phyloP scores from a whole-genome alignment of 23 tunicate species.

The Styela clava region DNA sequence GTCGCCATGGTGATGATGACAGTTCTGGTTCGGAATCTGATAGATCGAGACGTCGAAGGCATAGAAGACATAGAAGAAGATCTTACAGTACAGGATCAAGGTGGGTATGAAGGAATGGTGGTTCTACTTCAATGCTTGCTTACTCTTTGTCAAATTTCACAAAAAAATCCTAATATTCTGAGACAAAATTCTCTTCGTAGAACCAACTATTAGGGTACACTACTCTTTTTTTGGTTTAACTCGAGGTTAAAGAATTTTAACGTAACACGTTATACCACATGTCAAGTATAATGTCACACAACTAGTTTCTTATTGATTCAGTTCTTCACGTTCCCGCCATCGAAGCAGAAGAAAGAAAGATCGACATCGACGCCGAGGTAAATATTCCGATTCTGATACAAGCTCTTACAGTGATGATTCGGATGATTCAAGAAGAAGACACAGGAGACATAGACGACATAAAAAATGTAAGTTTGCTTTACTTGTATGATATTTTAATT shows the following conservation, averaged over 20 bases:
- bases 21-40: conserved; percentile 36
- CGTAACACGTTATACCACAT: no score
- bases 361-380: conserved; percentile 6
- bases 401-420: conserved; percentile 34
- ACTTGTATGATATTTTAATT: not conserved
- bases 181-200: no score
- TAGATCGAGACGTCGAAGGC: conserved; percentile 54
- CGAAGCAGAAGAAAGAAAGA: conserved; percentile 8
- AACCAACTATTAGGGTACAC: no score
- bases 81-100: conserved; percentile 5
- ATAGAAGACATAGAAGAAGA: conserved; percentile 35
- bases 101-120: not conserved
- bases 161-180: no score
- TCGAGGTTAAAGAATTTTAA: no score
- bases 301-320: no score
- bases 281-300: no score
- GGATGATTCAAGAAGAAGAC: conserved; percentile 13
- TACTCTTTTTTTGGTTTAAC: no score
- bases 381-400: conserved; percentile 40
- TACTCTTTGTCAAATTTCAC: not conserved
- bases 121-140: not conserved
- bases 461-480: not conserved
- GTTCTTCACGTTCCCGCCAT: conserved; percentile 21
- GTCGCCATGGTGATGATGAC: conserved; percentile 23
- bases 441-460: conserved; percentile 25